Evolutionary conservation across 2,888 invertebrate genomes (phyloP), one percentile per base, ranked within the genome.

Genomic region (Syritta pipiens): DNA sequence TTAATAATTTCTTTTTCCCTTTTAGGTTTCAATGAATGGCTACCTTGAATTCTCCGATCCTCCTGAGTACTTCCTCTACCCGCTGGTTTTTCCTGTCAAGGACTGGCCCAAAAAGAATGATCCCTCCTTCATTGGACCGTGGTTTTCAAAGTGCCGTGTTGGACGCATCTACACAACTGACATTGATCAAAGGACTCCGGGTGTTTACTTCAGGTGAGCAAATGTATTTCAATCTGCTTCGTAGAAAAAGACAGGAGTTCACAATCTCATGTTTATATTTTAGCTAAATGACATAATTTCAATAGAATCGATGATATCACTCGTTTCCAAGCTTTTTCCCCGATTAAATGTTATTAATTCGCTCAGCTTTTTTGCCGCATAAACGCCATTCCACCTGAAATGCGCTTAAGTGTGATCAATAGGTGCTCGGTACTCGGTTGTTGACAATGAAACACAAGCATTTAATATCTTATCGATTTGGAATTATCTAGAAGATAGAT

Each of bases 71-170:
- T 94, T 93, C 85, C 93, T 93, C 0, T 96, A 96, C 84, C 97
- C 97, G 0, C 89, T 97, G n/a, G 93, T 93, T 0, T 97, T 97
- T 86, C 97, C 97, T 0, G 90, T 94, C 1, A 93, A 93, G 83
- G 96, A 96, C 83, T 97, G 96, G 96, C 97, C 97, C 0, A 90
- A 90, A 72, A 91, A 93, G 82, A 94, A 95, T 84, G 97, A 98
- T 88, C 97, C 97, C 0, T 93, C 96, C 0, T 97, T 98, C 88
- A 97, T 98, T 82, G 97, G 97, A 0, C 96, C 97, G 79, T 97
- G 96, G 90, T 96, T 94, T 89, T 96, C 96, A 87, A 96, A 95
- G 86, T 96, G 96, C 85, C 93, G 95, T 55, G 93, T 96, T 46
- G 96, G 96, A 7, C 91, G 90, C 53, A 89, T 93, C 65, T 90